phyloP scores from a whole-genome alignment of 2,797 vertebrate species.

The Catharus ustulatus region DNA sequence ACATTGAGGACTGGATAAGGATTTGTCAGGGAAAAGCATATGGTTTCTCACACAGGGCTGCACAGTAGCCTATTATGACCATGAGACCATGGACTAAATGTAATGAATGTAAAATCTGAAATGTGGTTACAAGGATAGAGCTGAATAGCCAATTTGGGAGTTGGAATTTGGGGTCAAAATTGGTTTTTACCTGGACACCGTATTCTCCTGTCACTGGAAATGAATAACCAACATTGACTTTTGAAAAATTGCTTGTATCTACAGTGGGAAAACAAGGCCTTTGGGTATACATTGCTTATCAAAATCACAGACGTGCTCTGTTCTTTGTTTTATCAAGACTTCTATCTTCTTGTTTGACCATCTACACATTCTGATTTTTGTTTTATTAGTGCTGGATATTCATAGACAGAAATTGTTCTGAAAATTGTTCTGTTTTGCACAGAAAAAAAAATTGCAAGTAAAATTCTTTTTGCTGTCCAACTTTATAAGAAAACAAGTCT shows the following conservation, averaged over 20 bases:
- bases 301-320: background rate
- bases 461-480: background rate
- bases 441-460: background rate
- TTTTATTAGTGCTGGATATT: background rate
- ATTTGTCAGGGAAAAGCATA: background rate
- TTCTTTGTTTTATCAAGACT: slow-evolving; percentile 4
- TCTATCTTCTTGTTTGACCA: background rate
- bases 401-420: background rate
- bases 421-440: too few species aligned
- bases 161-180: background rate
- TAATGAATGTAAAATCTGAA: background rate
- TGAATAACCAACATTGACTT: background rate
- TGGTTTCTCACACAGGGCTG: background rate
- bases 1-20: background rate
- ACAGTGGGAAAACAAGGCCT: background rate
- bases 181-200: background rate
- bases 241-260: background rate
- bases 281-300: background rate
- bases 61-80: background rate
- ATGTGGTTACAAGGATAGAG: background rate
- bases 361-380: background rate
- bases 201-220: background rate
- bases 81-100: background rate
- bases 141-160: background rate
- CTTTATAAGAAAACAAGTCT: background rate